Percentiles rank a stretch among this genome's conserved stretches.
phyloP scores from a whole-genome alignment of 2,888 invertebrate species.

The Drosophila ustulata region DNA sequence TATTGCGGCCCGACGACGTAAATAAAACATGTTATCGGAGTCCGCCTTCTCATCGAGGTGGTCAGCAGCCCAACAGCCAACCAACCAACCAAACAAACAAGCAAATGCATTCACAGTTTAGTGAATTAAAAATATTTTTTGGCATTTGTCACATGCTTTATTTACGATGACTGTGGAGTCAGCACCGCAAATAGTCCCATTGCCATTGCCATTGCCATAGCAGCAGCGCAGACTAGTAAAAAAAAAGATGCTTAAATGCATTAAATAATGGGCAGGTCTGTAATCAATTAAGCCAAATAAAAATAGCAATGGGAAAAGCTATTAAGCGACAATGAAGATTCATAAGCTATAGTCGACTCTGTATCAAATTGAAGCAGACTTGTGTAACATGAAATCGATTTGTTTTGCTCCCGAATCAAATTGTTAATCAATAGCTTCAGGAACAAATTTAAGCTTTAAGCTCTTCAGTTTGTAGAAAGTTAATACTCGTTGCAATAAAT shows the following conservation, averaged over 20 bases:
- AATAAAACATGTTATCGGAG: constrained; percentile 25
- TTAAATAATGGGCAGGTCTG: constrained; percentile 43
- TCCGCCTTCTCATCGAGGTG: constrained; percentile 1
- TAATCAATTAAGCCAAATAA: constrained; percentile 55
- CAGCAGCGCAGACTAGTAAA: constrained; percentile 3
- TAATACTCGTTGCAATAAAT: constrained; percentile 5
- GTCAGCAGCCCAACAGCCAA: neutral
- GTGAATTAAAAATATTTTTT: constrained; percentile 56
- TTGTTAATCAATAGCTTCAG: neutral
- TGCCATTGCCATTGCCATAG: neutral
- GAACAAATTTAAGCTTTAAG: neutral
- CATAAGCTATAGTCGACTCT: neutral
- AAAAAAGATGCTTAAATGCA: constrained; percentile 22
- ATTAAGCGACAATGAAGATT: constrained; percentile 3
- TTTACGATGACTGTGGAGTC: constrained; percentile 40
- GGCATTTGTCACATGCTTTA: constrained; percentile 55
- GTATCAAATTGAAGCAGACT: neutral
- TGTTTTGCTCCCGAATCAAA: neutral
- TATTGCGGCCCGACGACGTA: constrained; percentile 29
- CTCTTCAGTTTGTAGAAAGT: neutral
- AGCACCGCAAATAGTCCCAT: constrained; percentile 4
- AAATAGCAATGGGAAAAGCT: neutral
- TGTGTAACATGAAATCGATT: neutral
- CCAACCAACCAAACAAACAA: constrained; percentile 6
- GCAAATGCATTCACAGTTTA: constrained; percentile 54